Evolutionary conservation across 2,113 vertebrate species (phyloP).

Genomic region (Scopus umbretta): DNA sequence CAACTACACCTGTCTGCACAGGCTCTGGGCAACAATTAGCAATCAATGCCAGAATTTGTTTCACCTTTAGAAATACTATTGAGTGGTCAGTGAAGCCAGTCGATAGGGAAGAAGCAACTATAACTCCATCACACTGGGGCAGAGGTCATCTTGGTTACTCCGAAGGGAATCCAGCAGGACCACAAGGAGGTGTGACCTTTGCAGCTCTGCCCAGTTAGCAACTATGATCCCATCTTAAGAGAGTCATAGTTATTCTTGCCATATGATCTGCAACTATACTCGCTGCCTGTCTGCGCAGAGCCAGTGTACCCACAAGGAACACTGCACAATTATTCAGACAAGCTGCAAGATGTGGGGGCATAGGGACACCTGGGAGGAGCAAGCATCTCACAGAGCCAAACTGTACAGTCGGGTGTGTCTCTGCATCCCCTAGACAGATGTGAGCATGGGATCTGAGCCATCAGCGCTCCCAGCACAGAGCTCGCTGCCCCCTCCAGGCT

Average conservation of each 20-base stretch:
- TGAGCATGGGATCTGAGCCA: not conserved
- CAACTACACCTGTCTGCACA: not conserved
- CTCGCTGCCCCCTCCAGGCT: accelerated
- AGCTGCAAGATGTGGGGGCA: not conserved
- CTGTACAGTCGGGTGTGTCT: accelerated
- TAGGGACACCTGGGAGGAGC: accelerated
- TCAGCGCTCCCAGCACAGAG: not conserved
- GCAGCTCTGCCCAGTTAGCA: not conserved
- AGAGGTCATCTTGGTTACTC: not conserved
- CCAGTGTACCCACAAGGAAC: not conserved
- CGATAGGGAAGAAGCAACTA: no score
- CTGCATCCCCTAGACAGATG: not conserved
- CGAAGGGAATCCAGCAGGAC: not conserved
- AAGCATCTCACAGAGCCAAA: not conserved
- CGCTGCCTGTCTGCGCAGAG: not conserved
- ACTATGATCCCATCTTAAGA: not conserved
- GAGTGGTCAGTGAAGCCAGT: not conserved
- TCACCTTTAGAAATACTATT: not conserved
- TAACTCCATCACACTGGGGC: no score
- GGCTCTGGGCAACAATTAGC: not conserved
- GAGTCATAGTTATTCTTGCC: not conserved
- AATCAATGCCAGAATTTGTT: not conserved
- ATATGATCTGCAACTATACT: not conserved
- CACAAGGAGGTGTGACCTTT: not conserved
- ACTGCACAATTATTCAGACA: not conserved